These are phyloP conservation scores for Microplitis demolitor DNA, from an alignment of 1,140 invertebrate species.

Conservation along the genomic window DNA sequence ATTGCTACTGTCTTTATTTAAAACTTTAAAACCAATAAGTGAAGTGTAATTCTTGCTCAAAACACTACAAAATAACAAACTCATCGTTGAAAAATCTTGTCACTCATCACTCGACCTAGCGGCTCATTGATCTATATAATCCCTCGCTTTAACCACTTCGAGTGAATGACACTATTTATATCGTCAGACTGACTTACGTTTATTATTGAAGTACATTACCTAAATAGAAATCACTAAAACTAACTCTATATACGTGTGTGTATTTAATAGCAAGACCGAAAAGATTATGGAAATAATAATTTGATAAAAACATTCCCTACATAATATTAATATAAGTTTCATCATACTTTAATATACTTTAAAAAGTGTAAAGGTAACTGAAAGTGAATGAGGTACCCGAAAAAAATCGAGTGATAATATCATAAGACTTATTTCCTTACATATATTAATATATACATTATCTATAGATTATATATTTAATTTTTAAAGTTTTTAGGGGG, in stretches of 20 bases:
- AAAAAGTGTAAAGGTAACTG: too few relatives aligned
- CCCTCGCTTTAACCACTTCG: neutral
- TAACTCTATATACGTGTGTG: too few relatives aligned
- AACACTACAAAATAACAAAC: neutral
- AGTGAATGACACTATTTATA: neutral
- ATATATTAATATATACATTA: too few relatives aligned
- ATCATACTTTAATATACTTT: too few relatives aligned
- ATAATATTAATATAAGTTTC: neutral
- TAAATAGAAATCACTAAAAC: too few relatives aligned
- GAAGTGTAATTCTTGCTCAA: neutral
- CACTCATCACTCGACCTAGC: constrained; percentile 20
- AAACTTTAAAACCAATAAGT: neutral
- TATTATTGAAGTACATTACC: neutral
- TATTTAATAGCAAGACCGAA: too few relatives aligned
- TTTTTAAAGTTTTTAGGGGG: neutral
- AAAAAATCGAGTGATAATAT: too few relatives aligned
- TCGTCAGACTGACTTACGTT: neutral
- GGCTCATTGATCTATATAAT: constrained; percentile 43
- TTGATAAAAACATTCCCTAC: too few relatives aligned
- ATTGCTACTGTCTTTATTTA: constrained; percentile 15
- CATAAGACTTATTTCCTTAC: too few relatives aligned
- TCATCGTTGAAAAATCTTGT: constrained; percentile 16
- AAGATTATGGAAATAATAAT: too few relatives aligned
- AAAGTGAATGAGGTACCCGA: too few relatives aligned
- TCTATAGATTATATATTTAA: too few relatives aligned